Evolutionary conservation across 2,888 invertebrate species (phyloP).

Genomic region (Dicyrtoma fusca): DNA sequence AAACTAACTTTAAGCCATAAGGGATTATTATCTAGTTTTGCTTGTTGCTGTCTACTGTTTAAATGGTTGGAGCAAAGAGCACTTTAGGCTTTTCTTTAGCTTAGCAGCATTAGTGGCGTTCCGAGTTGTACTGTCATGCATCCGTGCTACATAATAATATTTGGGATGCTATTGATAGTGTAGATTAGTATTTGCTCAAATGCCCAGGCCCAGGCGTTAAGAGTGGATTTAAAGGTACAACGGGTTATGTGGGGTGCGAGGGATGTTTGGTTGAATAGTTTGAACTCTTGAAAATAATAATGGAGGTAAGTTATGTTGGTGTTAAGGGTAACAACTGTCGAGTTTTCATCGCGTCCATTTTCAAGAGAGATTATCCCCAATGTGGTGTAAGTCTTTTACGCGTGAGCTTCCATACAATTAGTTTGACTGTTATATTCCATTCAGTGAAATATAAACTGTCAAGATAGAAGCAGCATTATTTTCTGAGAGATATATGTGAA

Average conservation of each 20-base stretch:
- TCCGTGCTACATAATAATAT: neutral
- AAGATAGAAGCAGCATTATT: neutral
- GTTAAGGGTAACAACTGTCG: conserved; percentile 48
- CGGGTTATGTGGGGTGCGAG: conserved; percentile 1
- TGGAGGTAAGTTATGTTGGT: conserved; percentile 30
- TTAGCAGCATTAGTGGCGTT: too few relatives aligned
- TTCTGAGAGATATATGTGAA: neutral
- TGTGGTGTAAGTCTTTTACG: conserved; percentile 48
- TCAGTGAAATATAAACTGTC: conserved; percentile 10
- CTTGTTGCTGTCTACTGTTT: too few relatives aligned
- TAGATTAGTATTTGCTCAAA: neutral
- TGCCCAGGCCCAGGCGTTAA: neutral
- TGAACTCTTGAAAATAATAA: conserved; percentile 29
- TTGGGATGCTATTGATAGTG: neutral
- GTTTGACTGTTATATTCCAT: conserved; percentile 34
- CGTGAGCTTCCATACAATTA: conserved; percentile 50
- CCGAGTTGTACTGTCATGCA: too few relatives aligned
- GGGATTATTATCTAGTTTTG: too few relatives aligned
- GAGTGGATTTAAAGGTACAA: neutral
- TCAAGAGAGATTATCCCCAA: conserved; percentile 47
- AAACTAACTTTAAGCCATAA: too few relatives aligned
- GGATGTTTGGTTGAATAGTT: conserved; percentile 22
- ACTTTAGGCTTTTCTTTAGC: too few relatives aligned
- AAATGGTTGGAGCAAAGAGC: too few relatives aligned
- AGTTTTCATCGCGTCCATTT: conserved; percentile 39